Percentiles rank a stretch among this genome's conserved stretches.
Evolutionary conservation across 1,140 invertebrate genomes (phyloP).

Genomic region (Zaprionus inermis): DNA sequence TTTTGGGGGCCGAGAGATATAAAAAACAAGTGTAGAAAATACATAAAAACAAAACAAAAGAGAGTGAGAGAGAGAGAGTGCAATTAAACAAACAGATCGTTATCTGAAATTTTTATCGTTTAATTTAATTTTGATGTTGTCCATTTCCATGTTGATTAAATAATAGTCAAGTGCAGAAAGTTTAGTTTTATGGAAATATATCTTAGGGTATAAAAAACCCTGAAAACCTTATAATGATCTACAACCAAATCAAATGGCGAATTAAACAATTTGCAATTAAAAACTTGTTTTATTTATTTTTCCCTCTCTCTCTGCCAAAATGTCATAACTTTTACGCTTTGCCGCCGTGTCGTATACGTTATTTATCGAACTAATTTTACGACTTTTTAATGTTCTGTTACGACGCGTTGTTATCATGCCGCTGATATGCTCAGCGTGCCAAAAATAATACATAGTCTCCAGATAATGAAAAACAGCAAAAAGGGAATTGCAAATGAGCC

Average conservation of each 20-base stretch:
- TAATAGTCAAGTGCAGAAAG: neutral
- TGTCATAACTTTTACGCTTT: neutral
- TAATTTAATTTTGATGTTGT: neutral
- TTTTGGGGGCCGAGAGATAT: neutral
- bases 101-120: neutral
- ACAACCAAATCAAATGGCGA: neutral
- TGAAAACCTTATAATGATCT: neutral
- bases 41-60: neutral
- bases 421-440: neutral
- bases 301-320: neutral
- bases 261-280: constrained; percentile 3
- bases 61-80: neutral
- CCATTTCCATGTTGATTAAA: constrained; percentile 1
- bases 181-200: neutral
- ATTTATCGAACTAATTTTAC: constrained; percentile 42
- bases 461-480: constrained; percentile 32
- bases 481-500: constrained; percentile 11
- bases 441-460: constrained; percentile 36
- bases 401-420: constrained; percentile 43
- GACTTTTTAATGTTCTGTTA: constrained; percentile 14
- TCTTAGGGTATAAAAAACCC: neutral
- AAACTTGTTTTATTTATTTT: neutral
- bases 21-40: neutral
- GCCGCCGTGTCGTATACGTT: constrained; percentile 47
- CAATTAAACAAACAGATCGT: neutral